A percentile compares a stretch with the other conserved stretches of the same genome.
Conservation (phyloP, 2,888 invertebrate genomes). For the Masnerella sp. region DNA sequence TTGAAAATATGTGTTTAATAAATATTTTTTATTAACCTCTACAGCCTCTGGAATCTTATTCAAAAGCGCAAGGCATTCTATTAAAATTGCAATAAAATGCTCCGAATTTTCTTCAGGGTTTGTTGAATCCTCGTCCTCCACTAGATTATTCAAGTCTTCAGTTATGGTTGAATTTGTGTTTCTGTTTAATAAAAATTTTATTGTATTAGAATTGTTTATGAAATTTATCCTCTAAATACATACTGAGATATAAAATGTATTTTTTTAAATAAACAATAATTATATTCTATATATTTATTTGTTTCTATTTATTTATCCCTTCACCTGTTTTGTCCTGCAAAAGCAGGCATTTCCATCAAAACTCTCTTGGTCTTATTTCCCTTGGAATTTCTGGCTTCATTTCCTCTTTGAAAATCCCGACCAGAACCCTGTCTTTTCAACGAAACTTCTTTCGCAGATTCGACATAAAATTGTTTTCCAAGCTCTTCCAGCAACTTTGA, state of each 20-base stretch:
- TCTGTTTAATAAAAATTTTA: constrained; percentile 58
- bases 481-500: constrained; percentile 85
- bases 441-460: constrained; percentile 80
- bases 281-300: not conserved
- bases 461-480: constrained; percentile 84
- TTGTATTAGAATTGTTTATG: too few species aligned
- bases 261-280: too few species aligned
- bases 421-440: constrained; percentile 83
- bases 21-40: too few species aligned
- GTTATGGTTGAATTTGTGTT: constrained; percentile 65
- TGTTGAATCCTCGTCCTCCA: constrained; percentile 80
- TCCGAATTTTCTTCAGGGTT: constrained; percentile 82
- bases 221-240: too few species aligned
- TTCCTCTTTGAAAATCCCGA: constrained; percentile 81
- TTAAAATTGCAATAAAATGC: constrained; percentile 87
- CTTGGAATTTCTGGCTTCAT: constrained; percentile 80
- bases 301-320: constrained; percentile 47
- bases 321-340: constrained; percentile 60
- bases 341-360: constrained; percentile 79
- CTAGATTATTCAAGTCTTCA: constrained; percentile 76
- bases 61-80: constrained; percentile 90
- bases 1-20: too few species aligned
- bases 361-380: constrained; percentile 80
- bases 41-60: constrained; percentile 91
- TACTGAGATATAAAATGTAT: too few species aligned